Conservation (phyloP, 2,797 vertebrate genomes). For the Eptatretus atami region DNA sequence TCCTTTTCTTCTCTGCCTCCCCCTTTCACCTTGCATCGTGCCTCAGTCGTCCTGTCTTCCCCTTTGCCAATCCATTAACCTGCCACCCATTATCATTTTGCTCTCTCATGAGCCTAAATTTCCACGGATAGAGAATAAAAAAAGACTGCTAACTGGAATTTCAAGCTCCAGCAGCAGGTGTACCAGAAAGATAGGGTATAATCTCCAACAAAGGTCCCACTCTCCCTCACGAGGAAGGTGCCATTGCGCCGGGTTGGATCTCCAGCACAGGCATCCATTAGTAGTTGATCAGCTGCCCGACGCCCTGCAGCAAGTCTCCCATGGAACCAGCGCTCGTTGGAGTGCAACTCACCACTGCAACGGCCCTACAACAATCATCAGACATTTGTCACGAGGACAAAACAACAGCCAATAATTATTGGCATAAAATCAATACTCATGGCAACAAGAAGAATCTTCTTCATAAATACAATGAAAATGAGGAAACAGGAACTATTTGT, state of each 20-base stretch:
- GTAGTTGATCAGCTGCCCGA: constrained; percentile 62
- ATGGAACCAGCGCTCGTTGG: constrained; percentile 83
- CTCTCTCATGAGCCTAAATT: too few species aligned
- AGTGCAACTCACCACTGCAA: constrained; percentile 60
- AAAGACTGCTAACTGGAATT: not conserved
- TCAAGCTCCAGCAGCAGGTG: constrained; percentile 5
- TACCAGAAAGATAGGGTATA: constrained; percentile 98
- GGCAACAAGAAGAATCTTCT: too few species aligned
- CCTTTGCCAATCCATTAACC: too few species aligned
- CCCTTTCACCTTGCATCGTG: too few species aligned
- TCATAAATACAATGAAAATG: not conserved
- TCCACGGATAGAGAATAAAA: not conserved
- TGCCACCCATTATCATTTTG: too few species aligned
- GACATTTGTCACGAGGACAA: too few species aligned
- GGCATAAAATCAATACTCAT: too few species aligned
- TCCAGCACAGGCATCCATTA: constrained; percentile 75
- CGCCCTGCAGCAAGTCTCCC: constrained; percentile 68
- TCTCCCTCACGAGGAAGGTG: constrained; percentile 84
- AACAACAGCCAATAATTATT: too few species aligned
- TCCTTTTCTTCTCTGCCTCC: too few species aligned
- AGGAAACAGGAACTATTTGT: not conserved
- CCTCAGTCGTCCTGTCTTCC: too few species aligned
- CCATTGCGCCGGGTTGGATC: constrained; percentile 31
- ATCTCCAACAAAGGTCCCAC: constrained; percentile 88
- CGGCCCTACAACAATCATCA: constrained; percentile 21